Evolutionary conservation across 2,888 invertebrate species (phyloP).

Genomic region (Agonopterix arenella): DNA sequence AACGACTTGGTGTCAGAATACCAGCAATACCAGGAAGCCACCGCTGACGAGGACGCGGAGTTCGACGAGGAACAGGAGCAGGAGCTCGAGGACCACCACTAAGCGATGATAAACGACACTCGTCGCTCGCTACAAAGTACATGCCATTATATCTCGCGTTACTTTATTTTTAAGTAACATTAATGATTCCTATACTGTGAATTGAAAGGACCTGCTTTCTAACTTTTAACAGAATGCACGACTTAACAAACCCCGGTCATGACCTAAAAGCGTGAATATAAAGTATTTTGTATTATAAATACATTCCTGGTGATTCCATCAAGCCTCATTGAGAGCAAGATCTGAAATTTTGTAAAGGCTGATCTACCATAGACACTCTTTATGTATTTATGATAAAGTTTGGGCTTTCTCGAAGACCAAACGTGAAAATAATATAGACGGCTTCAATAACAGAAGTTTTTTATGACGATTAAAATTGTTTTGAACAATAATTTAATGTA

Average conservation of each 20-base stretch:
- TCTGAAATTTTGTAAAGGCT: slow-evolving; percentile 62
- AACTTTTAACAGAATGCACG: slow-evolving; percentile 71
- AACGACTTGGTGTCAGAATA: slow-evolving; percentile 94
- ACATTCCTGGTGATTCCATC: slow-evolving; percentile 56
- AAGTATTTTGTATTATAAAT: slow-evolving; percentile 43
- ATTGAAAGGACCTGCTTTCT: slow-evolving; percentile 64
- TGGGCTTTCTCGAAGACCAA: slow-evolving; percentile 37
- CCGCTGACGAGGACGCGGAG: slow-evolving; percentile 88
- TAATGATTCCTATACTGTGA: slow-evolving; percentile 61
- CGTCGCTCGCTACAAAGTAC: slow-evolving; percentile 37
- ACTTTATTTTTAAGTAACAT: slow-evolving; percentile 59
- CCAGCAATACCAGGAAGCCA: slow-evolving; percentile 95
- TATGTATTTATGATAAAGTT: slow-evolving; percentile 44
- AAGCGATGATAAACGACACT: slow-evolving; percentile 21
- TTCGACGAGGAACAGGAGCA: slow-evolving; percentile 87
- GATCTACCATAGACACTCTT: slow-evolving; percentile 51
- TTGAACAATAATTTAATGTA: slow-evolving; percentile 70
- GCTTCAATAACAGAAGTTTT: slow-evolving; percentile 70
- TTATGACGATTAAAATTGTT: slow-evolving; percentile 54
- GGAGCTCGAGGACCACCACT: slow-evolving; percentile 78
- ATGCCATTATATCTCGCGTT: slow-evolving; percentile 67
- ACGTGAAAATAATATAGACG: slow-evolving; percentile 45
- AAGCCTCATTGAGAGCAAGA: slow-evolving; percentile 51
- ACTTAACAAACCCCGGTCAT: slow-evolving; percentile 55
- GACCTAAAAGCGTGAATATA: slow-evolving; percentile 40